A percentile compares a stretch with the other conserved stretches of the same genome.
phyloP scores from a whole-genome alignment of 2,113 vertebrate species.

The Ariopsis seemanni region DNA sequence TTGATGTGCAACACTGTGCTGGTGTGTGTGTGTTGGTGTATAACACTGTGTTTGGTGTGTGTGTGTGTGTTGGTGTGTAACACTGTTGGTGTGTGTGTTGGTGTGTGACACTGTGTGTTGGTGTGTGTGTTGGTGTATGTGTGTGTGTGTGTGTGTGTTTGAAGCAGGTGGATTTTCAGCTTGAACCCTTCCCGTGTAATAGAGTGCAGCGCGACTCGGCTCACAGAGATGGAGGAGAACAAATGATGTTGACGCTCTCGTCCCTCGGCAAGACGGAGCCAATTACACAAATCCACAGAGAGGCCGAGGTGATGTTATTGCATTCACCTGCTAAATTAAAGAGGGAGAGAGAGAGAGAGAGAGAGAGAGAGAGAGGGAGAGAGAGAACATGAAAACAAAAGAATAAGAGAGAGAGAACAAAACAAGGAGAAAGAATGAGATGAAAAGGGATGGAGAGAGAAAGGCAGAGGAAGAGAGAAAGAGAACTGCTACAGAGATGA shows the following conservation, averaged over 20 bases:
- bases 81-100: neutral
- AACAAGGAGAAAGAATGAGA: neutral
- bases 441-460: neutral
- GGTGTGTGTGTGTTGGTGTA: neutral
- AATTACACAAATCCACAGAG: slow-evolving; percentile 33
- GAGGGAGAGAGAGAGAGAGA: neutral
- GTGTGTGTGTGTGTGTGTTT: neutral
- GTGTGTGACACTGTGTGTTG: neutral
- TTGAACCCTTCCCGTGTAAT: slow-evolving; percentile 40
- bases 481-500: no score
- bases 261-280: slow-evolving; percentile 1
- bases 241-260: slow-evolving; percentile 42
- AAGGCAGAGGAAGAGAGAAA: neutral
- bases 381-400: neutral
- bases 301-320: slow-evolving; percentile 31
- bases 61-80: neutral
- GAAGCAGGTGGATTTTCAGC: neutral
- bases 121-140: neutral
- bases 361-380: slow-evolving; percentile 1
- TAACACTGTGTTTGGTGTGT: neutral
- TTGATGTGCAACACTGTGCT: no score
- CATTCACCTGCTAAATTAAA: slow-evolving; percentile 43
- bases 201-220: neutral
- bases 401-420: neutral
- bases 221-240: slow-evolving; percentile 37